Percentiles rank a stretch among this genome's conserved stretches.
phyloP scores from a whole-genome alignment of 2,113 vertebrate species.

The Strix aluco region DNA sequence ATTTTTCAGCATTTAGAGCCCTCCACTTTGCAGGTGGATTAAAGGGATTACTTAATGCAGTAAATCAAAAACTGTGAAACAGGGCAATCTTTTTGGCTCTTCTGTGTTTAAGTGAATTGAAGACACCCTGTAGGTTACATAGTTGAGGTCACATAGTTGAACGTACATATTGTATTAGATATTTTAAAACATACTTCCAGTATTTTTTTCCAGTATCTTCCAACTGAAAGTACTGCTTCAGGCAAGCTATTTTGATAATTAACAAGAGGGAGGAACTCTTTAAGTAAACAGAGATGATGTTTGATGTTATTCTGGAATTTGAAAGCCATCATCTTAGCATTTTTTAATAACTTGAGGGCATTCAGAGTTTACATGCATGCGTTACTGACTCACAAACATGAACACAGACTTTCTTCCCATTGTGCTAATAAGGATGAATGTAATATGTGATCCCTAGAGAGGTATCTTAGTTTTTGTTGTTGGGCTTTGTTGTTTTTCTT shows the following conservation, averaged over 20 bases:
- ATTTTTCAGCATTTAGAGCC: neutral
- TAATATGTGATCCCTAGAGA: neutral
- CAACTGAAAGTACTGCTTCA: neutral
- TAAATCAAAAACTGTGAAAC: neutral
- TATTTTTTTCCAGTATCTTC: neutral
- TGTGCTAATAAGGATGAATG: neutral
- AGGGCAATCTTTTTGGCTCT: neutral
- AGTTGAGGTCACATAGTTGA: neutral
- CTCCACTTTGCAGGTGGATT: neutral
- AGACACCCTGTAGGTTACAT: neutral
- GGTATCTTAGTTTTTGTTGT: neutral
- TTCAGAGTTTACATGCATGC: neutral
- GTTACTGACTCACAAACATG: neutral
- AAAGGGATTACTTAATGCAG: neutral
- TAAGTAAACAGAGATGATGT: neutral
- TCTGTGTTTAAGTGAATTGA: neutral
- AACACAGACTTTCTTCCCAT: neutral
- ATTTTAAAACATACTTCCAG: neutral
- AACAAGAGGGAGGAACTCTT: neutral
- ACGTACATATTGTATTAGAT: neutral
- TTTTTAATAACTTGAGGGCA: neutral
- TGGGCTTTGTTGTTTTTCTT: neutral
- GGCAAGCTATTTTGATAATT: constrained; percentile 24
- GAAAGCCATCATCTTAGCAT: neutral
- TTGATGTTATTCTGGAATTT: neutral